phyloP scores from a whole-genome alignment of 2,113 vertebrate genomes.

The Eudyptes chrysolophus region DNA sequence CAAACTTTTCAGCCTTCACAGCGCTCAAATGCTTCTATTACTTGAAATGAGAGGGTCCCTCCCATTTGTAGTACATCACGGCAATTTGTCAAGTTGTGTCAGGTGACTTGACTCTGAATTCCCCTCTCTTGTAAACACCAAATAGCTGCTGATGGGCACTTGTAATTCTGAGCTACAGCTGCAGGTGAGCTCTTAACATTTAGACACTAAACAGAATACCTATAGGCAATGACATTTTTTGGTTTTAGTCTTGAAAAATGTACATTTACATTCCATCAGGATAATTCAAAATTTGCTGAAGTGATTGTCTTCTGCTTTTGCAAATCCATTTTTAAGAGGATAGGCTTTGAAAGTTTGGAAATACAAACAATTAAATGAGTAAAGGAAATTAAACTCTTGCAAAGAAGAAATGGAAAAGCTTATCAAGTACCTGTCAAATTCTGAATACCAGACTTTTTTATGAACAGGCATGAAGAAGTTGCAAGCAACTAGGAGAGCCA shows the following conservation, averaged over 20 bases:
- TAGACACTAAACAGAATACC: not conserved
- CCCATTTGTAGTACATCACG: not conserved
- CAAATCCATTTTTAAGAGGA: not conserved
- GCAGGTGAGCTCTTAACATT: not conserved
- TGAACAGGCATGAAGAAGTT: not conserved
- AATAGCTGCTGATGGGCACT: not conserved
- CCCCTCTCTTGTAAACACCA: not conserved
- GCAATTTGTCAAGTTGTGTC: not conserved
- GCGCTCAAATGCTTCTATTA: not conserved
- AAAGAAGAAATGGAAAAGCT: constrained; percentile 17
- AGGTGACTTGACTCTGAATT: not conserved
- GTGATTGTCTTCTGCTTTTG: not conserved
- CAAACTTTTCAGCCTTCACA: not conserved
- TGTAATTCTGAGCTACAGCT: not conserved
- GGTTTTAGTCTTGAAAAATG: not conserved
- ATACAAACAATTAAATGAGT: not conserved
- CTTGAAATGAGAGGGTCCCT: not conserved
- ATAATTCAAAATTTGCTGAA: not conserved
- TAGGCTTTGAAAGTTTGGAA: not conserved
- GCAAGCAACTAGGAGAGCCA: not conserved
- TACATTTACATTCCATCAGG: not conserved
- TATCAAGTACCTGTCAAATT: not conserved
- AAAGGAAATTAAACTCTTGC: constrained; percentile 15
- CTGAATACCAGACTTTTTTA: not conserved
- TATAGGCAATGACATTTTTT: not conserved